Conservation (phyloP, 2,888 invertebrate genomes). For the Torymus texanus region DNA sequence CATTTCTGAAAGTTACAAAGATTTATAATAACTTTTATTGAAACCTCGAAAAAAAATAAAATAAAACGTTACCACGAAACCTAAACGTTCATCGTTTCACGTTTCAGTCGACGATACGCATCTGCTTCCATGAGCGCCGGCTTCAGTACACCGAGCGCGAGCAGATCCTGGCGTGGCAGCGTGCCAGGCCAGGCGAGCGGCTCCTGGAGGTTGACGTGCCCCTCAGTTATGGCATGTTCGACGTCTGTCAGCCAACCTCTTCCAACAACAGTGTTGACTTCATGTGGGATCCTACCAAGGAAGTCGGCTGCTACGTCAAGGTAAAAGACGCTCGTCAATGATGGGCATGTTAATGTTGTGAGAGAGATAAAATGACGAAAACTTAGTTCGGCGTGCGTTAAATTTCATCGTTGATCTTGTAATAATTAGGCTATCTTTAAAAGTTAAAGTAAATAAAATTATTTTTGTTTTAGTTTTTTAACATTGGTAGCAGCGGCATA, state of each 20-base stretch:
- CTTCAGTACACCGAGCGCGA: slow-evolving; percentile 96
- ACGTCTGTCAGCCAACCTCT: slow-evolving; percentile 85
- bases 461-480: too few species aligned
- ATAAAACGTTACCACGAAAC: too few species aligned
- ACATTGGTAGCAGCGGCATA: too few species aligned
- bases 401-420: too few species aligned
- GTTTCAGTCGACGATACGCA: slow-evolving; percentile 88
- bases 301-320: slow-evolving; percentile 95
- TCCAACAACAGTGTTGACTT: slow-evolving; percentile 89
- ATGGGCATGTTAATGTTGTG: too few species aligned
- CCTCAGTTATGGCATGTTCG: slow-evolving; percentile 92
- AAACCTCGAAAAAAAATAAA: too few species aligned
- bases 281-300: slow-evolving; percentile 96
- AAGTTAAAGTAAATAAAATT: too few species aligned
- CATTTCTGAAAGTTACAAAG: too few species aligned
- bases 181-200: slow-evolving; percentile 91
- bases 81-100: background rate
- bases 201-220: slow-evolving; percentile 96
- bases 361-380: too few species aligned
- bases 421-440: too few species aligned
- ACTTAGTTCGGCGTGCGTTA: too few species aligned
- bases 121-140: slow-evolving; percentile 96
- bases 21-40: too few species aligned
- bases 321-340: slow-evolving; percentile 74
- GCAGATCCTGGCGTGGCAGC: slow-evolving; percentile 94